Conservation (phyloP, 2,888 invertebrate genomes). For the Lycia hirtaria region DNA sequence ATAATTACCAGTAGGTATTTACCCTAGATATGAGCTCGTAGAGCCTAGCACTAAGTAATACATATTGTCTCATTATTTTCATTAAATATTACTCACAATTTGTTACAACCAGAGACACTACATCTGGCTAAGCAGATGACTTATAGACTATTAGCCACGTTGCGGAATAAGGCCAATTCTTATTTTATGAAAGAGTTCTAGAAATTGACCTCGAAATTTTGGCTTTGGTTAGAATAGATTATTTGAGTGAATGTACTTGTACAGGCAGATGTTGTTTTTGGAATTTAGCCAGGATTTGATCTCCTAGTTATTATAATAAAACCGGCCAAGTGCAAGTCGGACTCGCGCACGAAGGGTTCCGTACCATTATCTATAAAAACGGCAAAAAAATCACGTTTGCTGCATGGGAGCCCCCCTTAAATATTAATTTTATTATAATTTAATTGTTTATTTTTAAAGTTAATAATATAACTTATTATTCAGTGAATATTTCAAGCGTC, state of each 20-base stretch:
- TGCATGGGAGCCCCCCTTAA: too few relatives aligned
- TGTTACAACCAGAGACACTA: neutral
- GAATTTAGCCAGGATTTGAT: slow-evolving; percentile 1
- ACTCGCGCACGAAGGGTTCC: too few relatives aligned
- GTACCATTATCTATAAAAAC: too few relatives aligned
- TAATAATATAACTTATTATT: too few relatives aligned
- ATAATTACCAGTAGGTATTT: neutral
- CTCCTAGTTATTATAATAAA: too few relatives aligned
- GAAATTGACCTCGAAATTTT: neutral
- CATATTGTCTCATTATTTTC: neutral
- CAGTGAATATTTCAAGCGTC: too few relatives aligned
- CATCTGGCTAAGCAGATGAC: slow-evolving; percentile 5
- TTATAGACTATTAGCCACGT: neutral
- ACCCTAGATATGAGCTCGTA: neutral
- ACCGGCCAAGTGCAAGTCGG: too few relatives aligned
- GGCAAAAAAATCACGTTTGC: too few relatives aligned
- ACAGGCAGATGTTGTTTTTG: neutral
- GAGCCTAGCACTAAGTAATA: neutral
- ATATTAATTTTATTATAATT: too few relatives aligned
- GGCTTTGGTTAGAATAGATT: neutral
- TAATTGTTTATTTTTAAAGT: too few relatives aligned
- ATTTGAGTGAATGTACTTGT: neutral
- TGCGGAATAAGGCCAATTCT: neutral
- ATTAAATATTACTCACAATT: neutral
- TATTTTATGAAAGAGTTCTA: neutral